phyloP scores from a whole-genome alignment of 2,888 invertebrate genomes.

The Adelognathus sp. region DNA sequence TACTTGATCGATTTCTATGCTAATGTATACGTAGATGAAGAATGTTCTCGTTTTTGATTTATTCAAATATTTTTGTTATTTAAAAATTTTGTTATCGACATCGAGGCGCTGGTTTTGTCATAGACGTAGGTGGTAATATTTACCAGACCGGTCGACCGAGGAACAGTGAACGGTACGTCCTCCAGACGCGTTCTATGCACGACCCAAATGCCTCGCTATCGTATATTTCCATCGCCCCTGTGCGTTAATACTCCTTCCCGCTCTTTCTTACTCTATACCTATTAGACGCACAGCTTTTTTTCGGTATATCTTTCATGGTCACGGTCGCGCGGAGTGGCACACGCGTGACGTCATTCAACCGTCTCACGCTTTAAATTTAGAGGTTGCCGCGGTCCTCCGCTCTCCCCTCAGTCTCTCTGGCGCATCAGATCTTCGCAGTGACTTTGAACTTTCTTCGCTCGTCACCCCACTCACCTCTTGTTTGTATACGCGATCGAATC shows the following conservation, averaged over 20 bases:
- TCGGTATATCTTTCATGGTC: conserved; percentile 79
- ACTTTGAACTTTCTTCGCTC: conserved; percentile 42
- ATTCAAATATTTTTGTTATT: neutral
- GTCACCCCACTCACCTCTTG: neutral
- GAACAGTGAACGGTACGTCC: conserved; percentile 40
- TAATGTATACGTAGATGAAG: too few species aligned
- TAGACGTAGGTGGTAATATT: neutral
- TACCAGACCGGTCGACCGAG: neutral
- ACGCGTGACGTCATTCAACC: conserved; percentile 55
- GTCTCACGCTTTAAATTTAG: conserved; percentile 61
- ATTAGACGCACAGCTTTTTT: conserved; percentile 67
- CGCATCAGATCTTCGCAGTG: conserved; percentile 26
- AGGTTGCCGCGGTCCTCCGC: conserved; percentile 33
- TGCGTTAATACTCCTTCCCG: neutral
- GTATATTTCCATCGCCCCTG: conserved; percentile 15
- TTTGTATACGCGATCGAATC: neutral
- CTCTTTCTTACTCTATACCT: neutral
- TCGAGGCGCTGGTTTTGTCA: neutral
- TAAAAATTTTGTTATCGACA: neutral
- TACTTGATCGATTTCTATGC: too few species aligned
- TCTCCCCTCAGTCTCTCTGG: neutral
- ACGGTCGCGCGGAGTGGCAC: conserved; percentile 67
- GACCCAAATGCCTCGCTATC: conserved; percentile 45
- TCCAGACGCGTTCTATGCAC: conserved; percentile 36
- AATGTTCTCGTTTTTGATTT: too few species aligned